A percentile compares a stretch with the other conserved stretches of the same genome.
Evolutionary conservation across 2,113 vertebrate species (phyloP).

Genomic region (Talpa occidentalis): DNA sequence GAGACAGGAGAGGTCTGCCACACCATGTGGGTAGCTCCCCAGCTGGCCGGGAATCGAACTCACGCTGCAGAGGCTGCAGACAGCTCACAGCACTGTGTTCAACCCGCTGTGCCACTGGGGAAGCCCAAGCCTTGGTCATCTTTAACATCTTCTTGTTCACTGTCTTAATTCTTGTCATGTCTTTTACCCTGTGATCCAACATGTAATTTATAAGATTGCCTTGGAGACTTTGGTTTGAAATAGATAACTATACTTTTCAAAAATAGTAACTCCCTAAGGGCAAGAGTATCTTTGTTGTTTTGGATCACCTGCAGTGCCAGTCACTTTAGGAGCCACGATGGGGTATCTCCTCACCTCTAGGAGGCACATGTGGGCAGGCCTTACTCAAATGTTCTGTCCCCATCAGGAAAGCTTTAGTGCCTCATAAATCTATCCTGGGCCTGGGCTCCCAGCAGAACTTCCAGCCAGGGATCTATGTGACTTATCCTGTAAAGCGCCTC

Average conservation of each 20-base stretch:
- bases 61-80: too few relatives aligned
- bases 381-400: neutral
- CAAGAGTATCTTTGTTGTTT: neutral
- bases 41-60: too few relatives aligned
- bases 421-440: neutral
- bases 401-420: neutral
- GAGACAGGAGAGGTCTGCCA: too few relatives aligned
- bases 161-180: neutral
- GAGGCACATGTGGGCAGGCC: neutral
- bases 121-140: neutral
- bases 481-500: neutral
- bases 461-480: neutral
- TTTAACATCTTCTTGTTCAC: neutral
- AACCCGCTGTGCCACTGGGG: too few relatives aligned
- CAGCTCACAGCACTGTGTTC: too few relatives aligned
- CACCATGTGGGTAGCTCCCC: too few relatives aligned
- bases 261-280: neutral
- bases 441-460: neutral
- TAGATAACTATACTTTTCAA: neutral
- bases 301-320: neutral
- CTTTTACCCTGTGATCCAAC: constrained; percentile 4
- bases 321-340: neutral
- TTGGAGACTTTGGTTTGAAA: neutral
- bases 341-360: neutral
- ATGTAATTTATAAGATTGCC: constrained; percentile 10